Conservation (phyloP, 2,888 invertebrate genomes). For the Unio pictorum region DNA sequence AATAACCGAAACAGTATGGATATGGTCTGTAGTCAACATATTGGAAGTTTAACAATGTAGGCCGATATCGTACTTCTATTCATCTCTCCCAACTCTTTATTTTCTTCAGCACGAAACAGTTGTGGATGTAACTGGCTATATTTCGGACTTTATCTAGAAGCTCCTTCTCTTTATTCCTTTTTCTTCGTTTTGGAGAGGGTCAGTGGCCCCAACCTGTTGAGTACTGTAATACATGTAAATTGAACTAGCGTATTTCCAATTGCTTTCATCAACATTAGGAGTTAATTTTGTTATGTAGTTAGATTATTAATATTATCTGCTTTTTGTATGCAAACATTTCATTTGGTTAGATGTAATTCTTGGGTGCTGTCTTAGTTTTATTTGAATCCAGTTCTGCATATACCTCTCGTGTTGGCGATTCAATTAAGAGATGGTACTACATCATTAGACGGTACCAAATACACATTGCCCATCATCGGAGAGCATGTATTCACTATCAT, state of each 20-base stretch:
- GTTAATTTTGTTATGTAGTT: too few species aligned
- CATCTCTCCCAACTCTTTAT: neutral
- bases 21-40: conserved; percentile 1
- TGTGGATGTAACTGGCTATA: conserved; percentile 6
- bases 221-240: neutral
- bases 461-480: neutral
- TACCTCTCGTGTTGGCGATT: too few species aligned
- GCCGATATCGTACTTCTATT: neutral
- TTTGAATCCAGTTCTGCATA: too few species aligned
- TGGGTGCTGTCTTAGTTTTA: too few species aligned
- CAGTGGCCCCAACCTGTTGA: neutral
- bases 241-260: neutral
- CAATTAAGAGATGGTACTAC: too few species aligned
- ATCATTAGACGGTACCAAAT: neutral
- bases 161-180: neutral
- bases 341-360: too few species aligned
- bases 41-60: neutral
- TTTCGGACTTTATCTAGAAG: conserved; percentile 1
- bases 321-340: too few species aligned
- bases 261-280: too few species aligned
- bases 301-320: too few species aligned
- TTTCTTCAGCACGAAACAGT: neutral
- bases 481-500: neutral
- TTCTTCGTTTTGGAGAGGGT: neutral
- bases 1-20: conserved; percentile 7